phyloP scores from a whole-genome alignment of 2,888 invertebrate genomes.

The Linnaemya vulpina region DNA sequence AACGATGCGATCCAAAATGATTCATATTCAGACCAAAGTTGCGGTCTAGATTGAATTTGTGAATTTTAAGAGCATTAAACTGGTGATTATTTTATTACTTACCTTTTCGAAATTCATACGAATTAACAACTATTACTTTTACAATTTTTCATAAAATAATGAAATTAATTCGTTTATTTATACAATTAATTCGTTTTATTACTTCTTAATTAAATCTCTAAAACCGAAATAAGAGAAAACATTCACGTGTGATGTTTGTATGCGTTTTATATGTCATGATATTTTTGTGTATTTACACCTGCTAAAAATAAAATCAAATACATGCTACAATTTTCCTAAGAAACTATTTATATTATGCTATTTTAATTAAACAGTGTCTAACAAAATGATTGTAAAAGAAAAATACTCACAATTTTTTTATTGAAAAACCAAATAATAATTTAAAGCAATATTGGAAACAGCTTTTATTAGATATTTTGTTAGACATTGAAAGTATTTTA shows the following conservation, averaged over 20 bases:
- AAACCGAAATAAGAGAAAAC: slow-evolving; percentile 45
- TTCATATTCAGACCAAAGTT: too few relatives aligned
- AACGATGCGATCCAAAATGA: too few relatives aligned
- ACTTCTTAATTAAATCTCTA: slow-evolving; percentile 28
- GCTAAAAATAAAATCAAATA: slow-evolving; percentile 56
- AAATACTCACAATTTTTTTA: neutral
- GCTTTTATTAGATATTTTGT: slow-evolving; percentile 5
- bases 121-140: neutral
- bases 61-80: too few relatives aligned
- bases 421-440: neutral
- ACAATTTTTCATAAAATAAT: slow-evolving; percentile 59
- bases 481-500: slow-evolving; percentile 32
- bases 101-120: neutral
- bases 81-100: neutral
- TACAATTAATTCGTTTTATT: slow-evolving; percentile 49
- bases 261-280: neutral
- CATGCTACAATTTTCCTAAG: slow-evolving; percentile 65
- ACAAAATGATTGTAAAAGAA: neutral
- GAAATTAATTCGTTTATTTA: slow-evolving; percentile 67
- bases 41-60: too few relatives aligned
- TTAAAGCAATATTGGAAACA: neutral
- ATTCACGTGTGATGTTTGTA: slow-evolving; percentile 21
- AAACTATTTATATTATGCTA: slow-evolving; percentile 54
- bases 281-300: slow-evolving; percentile 53
- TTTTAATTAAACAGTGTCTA: slow-evolving; percentile 36